A percentile compares a stretch with the other conserved stretches of the same genome.
Evolutionary conservation across 2,888 invertebrate species (phyloP).

Genomic region (Drosophila formosana): DNA sequence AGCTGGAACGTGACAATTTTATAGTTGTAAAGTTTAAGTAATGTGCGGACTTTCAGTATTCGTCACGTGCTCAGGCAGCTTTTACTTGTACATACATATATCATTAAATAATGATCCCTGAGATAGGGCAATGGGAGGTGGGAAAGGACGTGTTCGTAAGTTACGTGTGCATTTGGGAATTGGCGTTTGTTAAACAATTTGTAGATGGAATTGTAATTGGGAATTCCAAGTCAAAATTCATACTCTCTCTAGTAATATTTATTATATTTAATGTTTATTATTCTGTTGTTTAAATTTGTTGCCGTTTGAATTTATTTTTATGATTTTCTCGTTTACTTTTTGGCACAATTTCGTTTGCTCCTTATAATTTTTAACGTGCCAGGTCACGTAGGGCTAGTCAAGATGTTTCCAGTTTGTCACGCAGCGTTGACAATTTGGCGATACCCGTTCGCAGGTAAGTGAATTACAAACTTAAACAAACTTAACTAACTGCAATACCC

Average conservation of each 20-base stretch:
- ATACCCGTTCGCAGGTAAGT: slow-evolving; percentile 87
- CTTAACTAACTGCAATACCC: slow-evolving; percentile 13
- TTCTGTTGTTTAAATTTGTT: slow-evolving; percentile 23
- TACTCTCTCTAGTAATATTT: slow-evolving; percentile 14
- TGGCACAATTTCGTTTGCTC: slow-evolving; percentile 81
- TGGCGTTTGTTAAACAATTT: slow-evolving; percentile 72
- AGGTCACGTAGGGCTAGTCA: slow-evolving; percentile 95
- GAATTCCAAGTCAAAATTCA: slow-evolving; percentile 7
- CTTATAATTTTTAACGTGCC: slow-evolving; percentile 83
- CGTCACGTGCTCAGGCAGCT: slow-evolving; percentile 36
- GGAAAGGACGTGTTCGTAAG: slow-evolving; percentile 5
- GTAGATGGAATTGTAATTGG: background rate
- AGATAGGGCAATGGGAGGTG: background rate
- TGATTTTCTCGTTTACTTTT: slow-evolving; percentile 65
- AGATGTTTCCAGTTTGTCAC: slow-evolving; percentile 89
- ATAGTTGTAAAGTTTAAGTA: slow-evolving; percentile 20
- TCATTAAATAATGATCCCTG: slow-evolving; percentile 17
- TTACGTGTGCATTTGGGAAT: slow-evolving; percentile 60
- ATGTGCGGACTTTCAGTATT: slow-evolving; percentile 28
- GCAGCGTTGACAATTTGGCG: slow-evolving; percentile 89
- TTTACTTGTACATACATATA: slow-evolving; percentile 7
- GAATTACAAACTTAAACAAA: background rate
- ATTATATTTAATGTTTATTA: slow-evolving; percentile 17
- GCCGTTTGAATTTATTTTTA: slow-evolving; percentile 62
- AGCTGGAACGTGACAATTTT: slow-evolving; percentile 39